Evolutionary conservation across 2,888 invertebrate genomes (phyloP).

Genomic region (Scelioninae gen. 1): DNA sequence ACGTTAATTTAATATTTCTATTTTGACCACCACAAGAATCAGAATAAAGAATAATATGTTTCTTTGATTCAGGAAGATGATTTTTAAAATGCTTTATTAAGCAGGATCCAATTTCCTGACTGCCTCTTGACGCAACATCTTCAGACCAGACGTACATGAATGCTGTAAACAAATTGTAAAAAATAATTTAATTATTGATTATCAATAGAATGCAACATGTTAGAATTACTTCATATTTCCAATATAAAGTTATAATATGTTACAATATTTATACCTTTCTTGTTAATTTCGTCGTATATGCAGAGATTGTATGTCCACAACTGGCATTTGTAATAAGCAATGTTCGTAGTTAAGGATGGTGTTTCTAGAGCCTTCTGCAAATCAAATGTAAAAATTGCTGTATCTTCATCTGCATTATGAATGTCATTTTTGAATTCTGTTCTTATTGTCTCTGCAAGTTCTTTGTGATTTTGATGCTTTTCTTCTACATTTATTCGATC

Average conservation of each 20-base stretch:
- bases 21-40: constrained; percentile 67
- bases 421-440: neutral
- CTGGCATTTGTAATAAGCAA: constrained; percentile 33
- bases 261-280: constrained; percentile 27
- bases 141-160: constrained; percentile 57
- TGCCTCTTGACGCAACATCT: constrained; percentile 43
- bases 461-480: neutral
- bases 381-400: constrained; percentile 10
- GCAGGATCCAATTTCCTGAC: constrained; percentile 52
- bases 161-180: constrained; percentile 17
- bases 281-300: constrained; percentile 22
- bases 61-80: constrained; percentile 10
- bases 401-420: neutral
- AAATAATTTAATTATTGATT: neutral
- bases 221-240: too few relatives aligned
- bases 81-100: constrained; percentile 36
- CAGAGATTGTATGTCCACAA: constrained; percentile 48
- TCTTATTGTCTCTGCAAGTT: neutral
- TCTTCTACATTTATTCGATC: neutral
- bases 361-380: constrained; percentile 20
- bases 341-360: constrained; percentile 4
- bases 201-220: too few relatives aligned
- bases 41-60: constrained; percentile 69
- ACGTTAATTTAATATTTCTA: constrained; percentile 6
- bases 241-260: neutral